phyloP scores from a whole-genome alignment of 35 echinoderm and acorn worm genomes.

The Apostichopus californicus region DNA sequence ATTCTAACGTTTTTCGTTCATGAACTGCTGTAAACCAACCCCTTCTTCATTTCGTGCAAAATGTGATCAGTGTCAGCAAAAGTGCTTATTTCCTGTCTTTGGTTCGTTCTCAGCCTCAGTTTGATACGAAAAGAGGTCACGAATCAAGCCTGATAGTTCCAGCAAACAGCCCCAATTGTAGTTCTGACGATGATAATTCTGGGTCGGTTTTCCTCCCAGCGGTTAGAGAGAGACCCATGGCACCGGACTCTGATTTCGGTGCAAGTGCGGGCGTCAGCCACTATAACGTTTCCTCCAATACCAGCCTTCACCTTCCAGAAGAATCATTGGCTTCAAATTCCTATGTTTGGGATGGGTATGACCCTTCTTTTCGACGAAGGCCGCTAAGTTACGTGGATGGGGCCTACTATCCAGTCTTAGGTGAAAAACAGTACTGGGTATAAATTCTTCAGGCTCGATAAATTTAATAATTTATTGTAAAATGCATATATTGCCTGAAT shows the following conservation, averaged over 20 bases:
- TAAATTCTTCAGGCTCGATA: too few relatives aligned
- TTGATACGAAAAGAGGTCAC: not conserved
- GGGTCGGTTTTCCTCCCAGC: conserved; percentile 14
- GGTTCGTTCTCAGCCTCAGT: not conserved
- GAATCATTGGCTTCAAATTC: conserved; percentile 56
- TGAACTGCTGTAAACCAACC: too few relatives aligned
- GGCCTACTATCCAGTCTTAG: conserved; percentile 78
- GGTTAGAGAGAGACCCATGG: not conserved
- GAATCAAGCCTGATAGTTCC: conserved; percentile 81
- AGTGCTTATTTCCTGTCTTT: not conserved
- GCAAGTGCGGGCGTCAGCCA: conserved; percentile 86
- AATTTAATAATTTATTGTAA: conserved; percentile 37
- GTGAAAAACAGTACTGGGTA: conserved; percentile 80
- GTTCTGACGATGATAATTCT: conserved; percentile 46
- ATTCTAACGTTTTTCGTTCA: too few relatives aligned
- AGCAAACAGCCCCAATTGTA: conserved; percentile 77
- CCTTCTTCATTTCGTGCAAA: too few relatives aligned
- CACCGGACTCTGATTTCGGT: conserved; percentile 74
- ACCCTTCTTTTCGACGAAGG: conserved; percentile 66
- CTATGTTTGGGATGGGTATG: conserved; percentile 90
- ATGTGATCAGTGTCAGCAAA: too few relatives aligned
- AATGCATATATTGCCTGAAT: too few relatives aligned
- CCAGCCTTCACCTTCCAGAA: conserved; percentile 54
- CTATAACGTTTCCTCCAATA: conserved; percentile 84
- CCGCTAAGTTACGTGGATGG: conserved; percentile 74